Evolutionary conservation across 2,888 invertebrate genomes (phyloP).

Genomic region (Eurois occulta): DNA sequence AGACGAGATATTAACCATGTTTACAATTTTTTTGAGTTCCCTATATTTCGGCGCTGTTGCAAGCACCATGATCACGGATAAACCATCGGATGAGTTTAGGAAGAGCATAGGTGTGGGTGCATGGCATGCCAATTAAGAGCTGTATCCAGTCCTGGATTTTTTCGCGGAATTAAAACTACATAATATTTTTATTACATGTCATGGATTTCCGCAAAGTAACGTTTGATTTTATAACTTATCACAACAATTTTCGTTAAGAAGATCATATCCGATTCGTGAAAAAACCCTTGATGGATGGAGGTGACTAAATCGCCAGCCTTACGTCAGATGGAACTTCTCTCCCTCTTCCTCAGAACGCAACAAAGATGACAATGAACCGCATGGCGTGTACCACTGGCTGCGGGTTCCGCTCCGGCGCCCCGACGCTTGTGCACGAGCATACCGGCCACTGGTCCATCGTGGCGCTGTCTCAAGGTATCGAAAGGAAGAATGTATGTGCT

Average conservation of each 20-base stretch:
- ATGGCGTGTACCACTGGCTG: constrained; percentile 82
- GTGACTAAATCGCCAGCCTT: background rate
- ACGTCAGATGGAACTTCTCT: background rate
- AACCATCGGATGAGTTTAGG: too few relatives aligned
- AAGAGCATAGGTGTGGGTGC: too few relatives aligned
- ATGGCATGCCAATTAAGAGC: too few relatives aligned
- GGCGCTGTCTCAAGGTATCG: constrained; percentile 79
- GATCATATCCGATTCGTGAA: background rate
- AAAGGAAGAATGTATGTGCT: background rate
- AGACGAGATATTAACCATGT: too few relatives aligned
- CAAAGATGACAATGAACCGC: constrained; percentile 54
- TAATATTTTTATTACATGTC: too few relatives aligned
- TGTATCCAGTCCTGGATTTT: too few relatives aligned
- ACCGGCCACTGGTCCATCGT: constrained; percentile 85
- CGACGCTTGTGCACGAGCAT: constrained; percentile 83
- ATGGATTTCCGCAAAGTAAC: too few relatives aligned
- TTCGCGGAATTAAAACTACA: too few relatives aligned
- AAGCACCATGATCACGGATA: too few relatives aligned
- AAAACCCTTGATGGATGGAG: background rate
- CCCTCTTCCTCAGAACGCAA: constrained; percentile 71
- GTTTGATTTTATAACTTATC: too few relatives aligned
- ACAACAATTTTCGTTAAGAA: background rate
- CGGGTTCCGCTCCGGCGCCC: constrained; percentile 84
- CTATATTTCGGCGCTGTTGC: too few relatives aligned
- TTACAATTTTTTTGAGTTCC: too few relatives aligned